phyloP scores from a whole-genome alignment of 2,113 vertebrate species.

The Notothenia rossii region DNA sequence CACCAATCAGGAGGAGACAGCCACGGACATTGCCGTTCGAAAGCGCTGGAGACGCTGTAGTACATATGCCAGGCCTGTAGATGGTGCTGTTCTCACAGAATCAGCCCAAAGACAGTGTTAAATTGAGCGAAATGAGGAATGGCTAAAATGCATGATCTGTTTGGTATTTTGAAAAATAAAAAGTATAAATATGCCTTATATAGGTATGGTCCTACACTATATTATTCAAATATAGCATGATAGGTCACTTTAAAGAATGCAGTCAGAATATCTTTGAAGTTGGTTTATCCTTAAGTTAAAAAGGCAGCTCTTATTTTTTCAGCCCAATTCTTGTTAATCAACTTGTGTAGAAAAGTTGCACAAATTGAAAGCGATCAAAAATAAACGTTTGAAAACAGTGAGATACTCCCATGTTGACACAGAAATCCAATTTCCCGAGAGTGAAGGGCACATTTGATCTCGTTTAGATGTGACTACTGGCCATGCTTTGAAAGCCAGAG shows the following conservation, averaged over 20 bases:
- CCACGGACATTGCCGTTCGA: too few species aligned
- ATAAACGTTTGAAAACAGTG: conserved; percentile 12
- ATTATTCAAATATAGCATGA: too few species aligned
- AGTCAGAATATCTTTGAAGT: conserved; percentile 32
- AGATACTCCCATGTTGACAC: conserved; percentile 42
- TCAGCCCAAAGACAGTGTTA: too few species aligned
- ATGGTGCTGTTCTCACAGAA: too few species aligned
- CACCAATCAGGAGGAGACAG: too few species aligned
- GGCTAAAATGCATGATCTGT: too few species aligned
- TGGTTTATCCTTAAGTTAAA: conserved; percentile 20
- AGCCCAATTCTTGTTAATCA: conserved; percentile 8
- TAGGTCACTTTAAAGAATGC: conserved; percentile 29
- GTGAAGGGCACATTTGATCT: conserved; percentile 68
- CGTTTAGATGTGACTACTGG: conserved; percentile 51
- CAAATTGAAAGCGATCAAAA: conserved; percentile 25
- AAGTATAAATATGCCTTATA: too few species aligned
- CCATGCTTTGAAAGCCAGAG: conserved; percentile 47
- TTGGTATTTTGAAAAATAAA: too few species aligned
- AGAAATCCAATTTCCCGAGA: conserved; percentile 49
- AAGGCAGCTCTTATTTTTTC: conserved; percentile 25
- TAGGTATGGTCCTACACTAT: too few species aligned
- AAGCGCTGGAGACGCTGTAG: too few species aligned
- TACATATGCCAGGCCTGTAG: too few species aligned
- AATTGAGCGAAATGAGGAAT: too few species aligned
- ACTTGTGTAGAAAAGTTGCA: conserved; percentile 30